These are phyloP conservation scores for Maniola jurtina DNA, from an alignment of 1,140 invertebrate genomes.

Conservation along the genomic window DNA sequence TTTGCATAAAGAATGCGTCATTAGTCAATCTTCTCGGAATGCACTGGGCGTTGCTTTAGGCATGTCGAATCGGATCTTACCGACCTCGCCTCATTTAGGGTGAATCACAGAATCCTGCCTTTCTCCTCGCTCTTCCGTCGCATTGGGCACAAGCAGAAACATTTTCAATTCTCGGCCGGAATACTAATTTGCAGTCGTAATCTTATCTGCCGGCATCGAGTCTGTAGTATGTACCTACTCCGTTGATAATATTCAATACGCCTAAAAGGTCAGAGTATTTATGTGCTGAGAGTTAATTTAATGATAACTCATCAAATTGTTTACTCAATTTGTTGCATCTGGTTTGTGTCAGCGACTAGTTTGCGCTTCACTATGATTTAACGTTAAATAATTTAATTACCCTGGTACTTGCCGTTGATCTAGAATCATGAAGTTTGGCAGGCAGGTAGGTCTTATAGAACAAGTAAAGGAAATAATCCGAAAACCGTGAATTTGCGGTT, in stretches of 20 bases:
- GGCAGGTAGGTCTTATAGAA: too few relatives aligned
- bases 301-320: not conserved
- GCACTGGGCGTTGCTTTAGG: not conserved
- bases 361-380: too few relatives aligned
- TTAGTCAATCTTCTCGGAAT: not conserved
- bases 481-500: too few relatives aligned
- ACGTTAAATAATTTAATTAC: too few relatives aligned
- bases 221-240: not conserved
- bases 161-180: constrained; percentile 15
- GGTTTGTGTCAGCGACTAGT: not conserved
- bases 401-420: too few relatives aligned
- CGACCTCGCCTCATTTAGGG: constrained; percentile 21
- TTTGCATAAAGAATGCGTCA: not conserved
- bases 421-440: too few relatives aligned
- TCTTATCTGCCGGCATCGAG: constrained; percentile 5
- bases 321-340: not conserved
- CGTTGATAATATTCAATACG: not conserved
- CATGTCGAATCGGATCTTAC: not conserved
- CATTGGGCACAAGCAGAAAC: constrained; percentile 14
- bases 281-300: not conserved
- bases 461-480: too few relatives aligned
- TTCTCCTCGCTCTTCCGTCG: constrained; percentile 27
- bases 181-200: constrained; percentile 18
- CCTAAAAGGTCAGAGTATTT: not conserved
- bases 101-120: constrained; percentile 22